These are phyloP conservation scores for Scophthalmus maximus DNA, from an alignment of 2,113 vertebrate species.

Conservation along the genomic window DNA sequence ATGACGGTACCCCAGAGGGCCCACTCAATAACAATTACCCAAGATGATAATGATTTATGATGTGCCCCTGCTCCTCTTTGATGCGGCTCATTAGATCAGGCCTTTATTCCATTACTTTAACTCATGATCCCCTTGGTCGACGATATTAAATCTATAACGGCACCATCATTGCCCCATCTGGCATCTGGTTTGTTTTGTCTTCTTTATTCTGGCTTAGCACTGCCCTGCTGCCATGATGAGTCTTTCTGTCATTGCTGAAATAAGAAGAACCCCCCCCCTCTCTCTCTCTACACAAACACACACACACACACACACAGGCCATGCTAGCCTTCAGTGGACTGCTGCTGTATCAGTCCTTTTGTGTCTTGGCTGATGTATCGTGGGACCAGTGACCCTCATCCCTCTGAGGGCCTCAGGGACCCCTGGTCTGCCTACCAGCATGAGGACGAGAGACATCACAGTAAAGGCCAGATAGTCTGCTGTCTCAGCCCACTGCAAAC, in stretches of 20 bases:
- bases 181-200: conserved; percentile 18
- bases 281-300: not conserved
- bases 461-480: too few species aligned
- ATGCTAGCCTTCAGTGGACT: too few species aligned
- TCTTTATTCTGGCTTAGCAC: not conserved
- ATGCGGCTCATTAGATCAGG: conserved; percentile 39
- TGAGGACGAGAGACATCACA: too few species aligned
- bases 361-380: not conserved
- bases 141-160: conserved; percentile 23
- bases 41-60: conserved; percentile 52
- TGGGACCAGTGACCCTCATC: not conserved
- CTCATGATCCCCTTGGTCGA: conserved; percentile 24
- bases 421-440: not conserved
- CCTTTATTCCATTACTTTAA: conserved; percentile 33
- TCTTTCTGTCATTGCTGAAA: conserved; percentile 35
- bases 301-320: conserved; percentile 5
- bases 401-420: too few species aligned
- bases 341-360: not conserved
- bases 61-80: conserved; percentile 1
- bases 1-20: conserved; percentile 25
- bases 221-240: not conserved
- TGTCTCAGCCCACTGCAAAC: not conserved
- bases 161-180: conserved; percentile 21
- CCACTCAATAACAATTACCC: conserved; percentile 50
- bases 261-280: conserved; percentile 8